Evolutionary conservation across 2,888 invertebrate species (phyloP).

Genomic region (Brachyopa scutellaris): DNA sequence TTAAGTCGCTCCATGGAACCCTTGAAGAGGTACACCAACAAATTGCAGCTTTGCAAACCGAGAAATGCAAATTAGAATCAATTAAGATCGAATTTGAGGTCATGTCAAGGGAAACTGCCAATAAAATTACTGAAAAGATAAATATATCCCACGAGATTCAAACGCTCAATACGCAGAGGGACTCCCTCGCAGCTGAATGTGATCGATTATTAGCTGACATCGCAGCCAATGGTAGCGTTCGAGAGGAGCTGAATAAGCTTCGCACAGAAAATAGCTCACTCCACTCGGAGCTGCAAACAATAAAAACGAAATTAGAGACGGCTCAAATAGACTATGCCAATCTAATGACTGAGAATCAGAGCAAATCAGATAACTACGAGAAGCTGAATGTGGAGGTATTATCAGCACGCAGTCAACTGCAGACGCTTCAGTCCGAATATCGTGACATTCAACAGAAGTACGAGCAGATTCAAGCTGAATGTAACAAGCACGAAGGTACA

Average conservation of each 20-base stretch:
- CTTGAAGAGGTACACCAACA: conserved; percentile 34
- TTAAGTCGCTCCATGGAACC: conserved; percentile 26
- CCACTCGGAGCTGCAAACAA: conserved; percentile 41
- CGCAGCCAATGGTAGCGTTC: conserved; percentile 45
- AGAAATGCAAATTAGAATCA: conserved; percentile 56
- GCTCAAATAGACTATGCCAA: conserved; percentile 66
- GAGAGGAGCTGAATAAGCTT: conserved; percentile 73
- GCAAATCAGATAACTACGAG: conserved; percentile 74
- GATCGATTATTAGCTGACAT: conserved; percentile 75
- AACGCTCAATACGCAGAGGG: conserved; percentile 11
- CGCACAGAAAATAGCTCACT: conserved; percentile 65
- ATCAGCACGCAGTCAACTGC: conserved; percentile 34
- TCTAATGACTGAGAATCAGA: conserved; percentile 72
- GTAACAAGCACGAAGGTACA: conserved; percentile 73
- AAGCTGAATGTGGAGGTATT: conserved; percentile 73
- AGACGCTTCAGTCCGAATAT: conserved; percentile 73
- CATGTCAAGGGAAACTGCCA: conserved; percentile 50
- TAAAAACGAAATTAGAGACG: conserved; percentile 46
- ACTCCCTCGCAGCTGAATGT: conserved; percentile 72
- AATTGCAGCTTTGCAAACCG: conserved; percentile 31
- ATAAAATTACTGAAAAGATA: conserved; percentile 54
- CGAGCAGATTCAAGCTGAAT: conserved; percentile 74
- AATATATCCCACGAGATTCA: conserved; percentile 56
- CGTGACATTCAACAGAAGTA: conserved; percentile 75
- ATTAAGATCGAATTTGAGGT: conserved; percentile 52